These are phyloP conservation scores for Procambarus clarkii DNA, from an alignment of 1,140 invertebrate genomes.

Conservation along the genomic window DNA sequence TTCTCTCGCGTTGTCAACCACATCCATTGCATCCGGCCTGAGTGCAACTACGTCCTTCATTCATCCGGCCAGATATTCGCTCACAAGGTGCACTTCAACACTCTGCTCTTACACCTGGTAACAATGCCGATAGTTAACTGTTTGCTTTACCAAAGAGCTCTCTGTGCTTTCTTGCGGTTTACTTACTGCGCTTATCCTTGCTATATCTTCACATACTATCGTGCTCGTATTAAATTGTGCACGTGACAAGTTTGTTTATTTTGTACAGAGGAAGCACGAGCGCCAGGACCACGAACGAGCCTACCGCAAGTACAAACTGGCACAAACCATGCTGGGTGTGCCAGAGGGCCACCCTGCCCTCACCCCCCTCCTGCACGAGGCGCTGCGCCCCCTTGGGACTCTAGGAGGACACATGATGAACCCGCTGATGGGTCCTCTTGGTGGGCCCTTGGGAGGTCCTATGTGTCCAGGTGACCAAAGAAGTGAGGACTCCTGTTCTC, in stretches of 20 bases:
- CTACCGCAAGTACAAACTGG: slow-evolving; percentile 86
- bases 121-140: slow-evolving; percentile 13
- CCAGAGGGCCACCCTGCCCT: slow-evolving; percentile 63
- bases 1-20: slow-evolving; percentile 97
- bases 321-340: slow-evolving; percentile 77
- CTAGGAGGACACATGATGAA: slow-evolving; percentile 59
- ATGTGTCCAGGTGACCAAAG: slow-evolving; percentile 60
- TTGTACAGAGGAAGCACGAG: slow-evolving; percentile 89
- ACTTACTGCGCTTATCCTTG: not conserved
- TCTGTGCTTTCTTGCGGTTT: not conserved
- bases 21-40: slow-evolving; percentile 96
- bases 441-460: slow-evolving; percentile 51
- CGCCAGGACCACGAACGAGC: slow-evolving; percentile 91
- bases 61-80: slow-evolving; percentile 97
- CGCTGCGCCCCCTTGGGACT: slow-evolving; percentile 60
- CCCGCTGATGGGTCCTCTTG: slow-evolving; percentile 54
- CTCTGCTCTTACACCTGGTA: slow-evolving; percentile 41
- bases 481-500: slow-evolving; percentile 70
- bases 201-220: not conserved
- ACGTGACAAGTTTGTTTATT: not conserved
- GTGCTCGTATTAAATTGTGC: not conserved
- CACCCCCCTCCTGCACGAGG: slow-evolving; percentile 69
- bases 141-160: not conserved
- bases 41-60: slow-evolving; percentile 96
- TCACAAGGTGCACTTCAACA: slow-evolving; percentile 82